Conservation (phyloP, 2,113 vertebrate species). For the Grantiella picta region DNA sequence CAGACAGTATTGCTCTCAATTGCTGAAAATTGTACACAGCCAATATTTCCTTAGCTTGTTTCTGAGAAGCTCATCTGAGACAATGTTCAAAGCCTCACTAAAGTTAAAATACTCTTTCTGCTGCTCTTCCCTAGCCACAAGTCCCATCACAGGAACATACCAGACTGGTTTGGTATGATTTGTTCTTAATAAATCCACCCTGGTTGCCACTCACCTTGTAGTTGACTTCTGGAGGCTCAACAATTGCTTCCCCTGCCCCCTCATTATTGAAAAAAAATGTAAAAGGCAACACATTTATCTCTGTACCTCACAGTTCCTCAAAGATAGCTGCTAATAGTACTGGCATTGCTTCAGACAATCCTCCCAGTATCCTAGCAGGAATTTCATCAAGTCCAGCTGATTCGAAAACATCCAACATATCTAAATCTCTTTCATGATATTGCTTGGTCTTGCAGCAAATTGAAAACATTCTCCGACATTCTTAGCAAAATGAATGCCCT, state of each 20-base stretch:
- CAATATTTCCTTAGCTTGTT: background rate
- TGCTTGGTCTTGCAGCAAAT: background rate
- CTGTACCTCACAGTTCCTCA: background rate
- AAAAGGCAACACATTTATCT: background rate
- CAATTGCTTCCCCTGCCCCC: background rate
- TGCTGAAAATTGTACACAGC: background rate
- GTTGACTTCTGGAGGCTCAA: background rate
- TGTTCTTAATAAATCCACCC: background rate
- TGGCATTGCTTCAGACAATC: constrained; percentile 10
- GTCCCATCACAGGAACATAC: background rate
- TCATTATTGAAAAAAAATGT: background rate
- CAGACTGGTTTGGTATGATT: background rate
- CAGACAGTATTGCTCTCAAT: background rate
- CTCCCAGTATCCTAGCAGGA: background rate
- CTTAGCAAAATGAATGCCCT: background rate
- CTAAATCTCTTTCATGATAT: background rate
- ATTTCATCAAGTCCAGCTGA: constrained; percentile 36
- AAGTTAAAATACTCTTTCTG: background rate
- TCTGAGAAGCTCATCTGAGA: background rate
- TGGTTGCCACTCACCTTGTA: background rate
- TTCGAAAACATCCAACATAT: constrained; percentile 2
- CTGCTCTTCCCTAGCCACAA: background rate
- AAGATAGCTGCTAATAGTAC: background rate
- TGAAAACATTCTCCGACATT: constrained; percentile 16
- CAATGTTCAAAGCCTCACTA: background rate